phyloP scores from a whole-genome alignment of 2,888 invertebrate species.

The Tachina lurida region DNA sequence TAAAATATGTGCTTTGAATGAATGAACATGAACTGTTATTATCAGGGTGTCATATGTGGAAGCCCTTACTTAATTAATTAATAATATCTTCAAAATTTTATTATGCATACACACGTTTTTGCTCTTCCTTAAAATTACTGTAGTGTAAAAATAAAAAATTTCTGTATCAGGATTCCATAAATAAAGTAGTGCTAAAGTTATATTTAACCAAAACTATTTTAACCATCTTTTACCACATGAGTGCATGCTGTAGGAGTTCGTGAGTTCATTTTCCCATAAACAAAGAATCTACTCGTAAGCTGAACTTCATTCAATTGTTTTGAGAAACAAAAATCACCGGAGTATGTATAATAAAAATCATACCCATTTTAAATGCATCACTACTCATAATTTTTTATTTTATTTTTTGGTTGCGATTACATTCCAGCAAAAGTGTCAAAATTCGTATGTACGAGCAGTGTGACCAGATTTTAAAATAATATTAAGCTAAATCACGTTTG shows the following conservation, averaged over 20 bases:
- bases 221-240: conserved; percentile 43
- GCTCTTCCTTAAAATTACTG: neutral
- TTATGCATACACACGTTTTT: neutral
- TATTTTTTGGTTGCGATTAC: neutral
- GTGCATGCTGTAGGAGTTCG: conserved; percentile 63
- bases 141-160: conserved; percentile 41
- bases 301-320: conserved; percentile 49
- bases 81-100: too few relatives aligned
- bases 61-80: too few relatives aligned
- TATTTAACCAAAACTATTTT: conserved; percentile 12
- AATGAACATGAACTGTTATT: too few relatives aligned
- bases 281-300: conserved; percentile 35
- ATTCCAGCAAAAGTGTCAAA: conserved; percentile 31
- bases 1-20: too few relatives aligned
- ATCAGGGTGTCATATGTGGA: too few relatives aligned
- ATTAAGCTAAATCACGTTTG: too few relatives aligned
- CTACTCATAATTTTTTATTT: conserved; percentile 11
- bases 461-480: too few relatives aligned
- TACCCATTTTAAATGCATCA: conserved; percentile 29
- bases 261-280: conserved; percentile 66
- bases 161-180: conserved; percentile 53
- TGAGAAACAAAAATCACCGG: conserved; percentile 34
- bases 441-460: too few relatives aligned
- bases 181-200: neutral
- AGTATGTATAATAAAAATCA: conserved; percentile 45